Conservation (phyloP, 2,113 vertebrate species). For the Notechis scutatus region DNA sequence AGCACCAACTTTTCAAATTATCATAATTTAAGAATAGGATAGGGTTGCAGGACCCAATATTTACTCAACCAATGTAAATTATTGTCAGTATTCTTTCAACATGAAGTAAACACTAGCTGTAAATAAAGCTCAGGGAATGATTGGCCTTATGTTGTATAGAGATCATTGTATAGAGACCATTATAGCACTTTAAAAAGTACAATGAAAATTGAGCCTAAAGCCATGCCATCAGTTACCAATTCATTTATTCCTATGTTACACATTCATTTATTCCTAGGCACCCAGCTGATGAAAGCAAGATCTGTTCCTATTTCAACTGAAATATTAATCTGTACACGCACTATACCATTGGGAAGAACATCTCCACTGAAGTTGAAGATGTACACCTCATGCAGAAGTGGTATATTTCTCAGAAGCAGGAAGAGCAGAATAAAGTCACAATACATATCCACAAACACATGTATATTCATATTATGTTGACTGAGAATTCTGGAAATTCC, state of each 20-base stretch:
- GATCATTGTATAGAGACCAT: background rate
- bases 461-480: background rate
- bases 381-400: background rate
- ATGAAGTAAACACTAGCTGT: background rate
- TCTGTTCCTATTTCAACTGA: background rate
- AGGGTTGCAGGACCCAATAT: background rate
- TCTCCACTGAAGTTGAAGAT: background rate
- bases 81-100: background rate
- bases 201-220: background rate
- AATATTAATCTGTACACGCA: background rate
- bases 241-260: background rate
- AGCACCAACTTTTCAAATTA: slow-evolving; percentile 9
- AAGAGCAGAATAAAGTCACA: background rate
- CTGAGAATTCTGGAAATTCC: background rate
- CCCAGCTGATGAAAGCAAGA: background rate
- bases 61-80: background rate
- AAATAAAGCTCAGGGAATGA: background rate
- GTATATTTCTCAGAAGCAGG: background rate
- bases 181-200: background rate
- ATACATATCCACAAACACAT: background rate
- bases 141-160: background rate
- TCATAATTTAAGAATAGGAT: background rate
- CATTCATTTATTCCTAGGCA: background rate
- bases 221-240: background rate
- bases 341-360: background rate